Evolutionary conservation across 2,113 vertebrate species (phyloP), one percentile per base, ranked within the genome.

Genomic region (Calyptomena viridis): DNA sequence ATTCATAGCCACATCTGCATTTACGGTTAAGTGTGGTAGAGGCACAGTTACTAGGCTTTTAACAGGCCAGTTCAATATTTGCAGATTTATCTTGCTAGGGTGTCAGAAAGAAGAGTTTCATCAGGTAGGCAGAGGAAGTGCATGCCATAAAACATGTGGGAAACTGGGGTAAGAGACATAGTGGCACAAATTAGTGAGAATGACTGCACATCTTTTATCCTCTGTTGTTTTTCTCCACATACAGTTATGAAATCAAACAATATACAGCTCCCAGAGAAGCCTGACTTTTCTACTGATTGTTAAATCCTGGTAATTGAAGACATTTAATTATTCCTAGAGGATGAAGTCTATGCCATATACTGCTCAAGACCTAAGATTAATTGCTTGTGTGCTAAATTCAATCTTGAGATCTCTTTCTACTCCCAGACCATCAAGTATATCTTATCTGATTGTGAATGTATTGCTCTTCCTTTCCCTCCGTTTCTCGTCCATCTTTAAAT

Each of bases 311-410:
- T 42, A 56, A 30, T 1, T 50, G 2, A 30, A 82, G 53, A 60
- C 2, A 56, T 63, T 50, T 63, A 49, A 39, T 68, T 60, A 81
- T 63, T 93, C 30, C 7, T 84, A 37, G 11, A 53, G 5, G 12
- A 22, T 66, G 11, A 69, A 69, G 19, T 33, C 22, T 67, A 16
- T 20, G 7, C 3, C 22, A 25, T n/a, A 9, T 4, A 6, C 14
- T 68, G 11, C 15, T 49, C 23, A 49, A 50, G 4, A n/a, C 8
- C 2, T 25, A 56, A 49, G 7, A 31, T 2, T 3, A 83, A 73
- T 58, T 0, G 0, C 6, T 39, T 52, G 11, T 68, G 21, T 16
- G 31, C 15, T 82, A 64, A 67, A 64, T 42, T 69, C 0, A 25
- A 7, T 21, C 20, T 68, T 37, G 4, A 92, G 39, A 53, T n/a